Base-by-base conservation (phyloP, 2,888 invertebrate genomes). In the Malacosoma neustria region DNA sequence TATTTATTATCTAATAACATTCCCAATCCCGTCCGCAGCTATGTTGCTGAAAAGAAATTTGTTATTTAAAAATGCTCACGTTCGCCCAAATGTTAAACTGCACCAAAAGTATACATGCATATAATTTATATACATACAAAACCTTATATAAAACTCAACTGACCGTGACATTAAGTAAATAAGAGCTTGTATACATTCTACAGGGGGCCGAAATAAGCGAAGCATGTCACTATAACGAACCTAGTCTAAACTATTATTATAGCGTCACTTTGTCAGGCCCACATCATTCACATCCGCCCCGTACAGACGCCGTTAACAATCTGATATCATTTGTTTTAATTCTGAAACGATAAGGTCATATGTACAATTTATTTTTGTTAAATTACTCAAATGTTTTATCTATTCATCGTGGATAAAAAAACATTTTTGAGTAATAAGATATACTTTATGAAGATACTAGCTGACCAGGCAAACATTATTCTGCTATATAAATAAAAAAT, bases 231-330 rank as follows among this genome's bases (percentile, higher is more conserved):
- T 76, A 72, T 79, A 81, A 82, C 79, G 72, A 81, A 73, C 62
- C 61, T 62, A 62, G 65, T 70, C 81, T 62, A 62, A 66, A 71
- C 81, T 77, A 72, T 84, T 74, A 84, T 82, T 82, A 84, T 64
- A 54, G 67, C 81, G 76, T 85, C 81, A 77, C 69, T 57, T 46
- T 72, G 81, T 81, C 84, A 81, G 62, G 67, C 80, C 77, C 67
- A 72, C 72, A 75, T 84, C 81, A 84, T 63, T 59, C 49, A 73
- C 77, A 81, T 82, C 80, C 84, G 81, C 77, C 76, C 73, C 63
- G 63, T 68, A 61, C 69, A 61, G 57, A 64, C 62, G 62, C 62
- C 60, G 52, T 60, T 56, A 48, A 72, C 61, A 72, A 79, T 74
- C 72, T 65, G 68, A 73, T 68, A 72, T 61, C 61, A 60, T 70